These are phyloP conservation scores for Rhamnusium bicolor DNA, from an alignment of 2,888 invertebrate genomes.

Conservation along the genomic window DNA sequence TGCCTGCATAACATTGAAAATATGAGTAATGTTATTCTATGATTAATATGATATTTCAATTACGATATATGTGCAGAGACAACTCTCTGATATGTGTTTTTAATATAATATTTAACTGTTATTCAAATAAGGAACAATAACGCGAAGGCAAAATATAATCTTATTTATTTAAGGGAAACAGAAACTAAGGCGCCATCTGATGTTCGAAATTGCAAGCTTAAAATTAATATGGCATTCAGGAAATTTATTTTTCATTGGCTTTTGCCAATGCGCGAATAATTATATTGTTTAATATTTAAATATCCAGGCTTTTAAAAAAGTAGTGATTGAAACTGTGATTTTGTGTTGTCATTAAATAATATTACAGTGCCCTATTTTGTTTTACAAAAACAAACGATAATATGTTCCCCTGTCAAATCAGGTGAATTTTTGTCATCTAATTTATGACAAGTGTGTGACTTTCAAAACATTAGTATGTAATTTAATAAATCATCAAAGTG, in stretches of 20 bases:
- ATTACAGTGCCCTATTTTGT: slow-evolving; percentile 7
- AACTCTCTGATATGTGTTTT: too few relatives aligned
- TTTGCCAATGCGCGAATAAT: slow-evolving; percentile 51
- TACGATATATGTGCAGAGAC: too few relatives aligned
- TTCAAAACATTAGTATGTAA: slow-evolving; percentile 52
- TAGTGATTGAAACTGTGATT: slow-evolving; percentile 32
- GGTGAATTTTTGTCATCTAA: slow-evolving; percentile 71
- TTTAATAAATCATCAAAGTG: slow-evolving; percentile 41
- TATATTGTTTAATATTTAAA: slow-evolving; percentile 44
- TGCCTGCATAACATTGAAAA: too few relatives aligned
- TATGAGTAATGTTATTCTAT: too few relatives aligned
- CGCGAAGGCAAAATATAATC: too few relatives aligned
- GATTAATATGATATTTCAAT: too few relatives aligned
- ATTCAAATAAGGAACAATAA: too few relatives aligned
- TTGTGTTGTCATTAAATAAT: slow-evolving; percentile 31
- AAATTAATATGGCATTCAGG: slow-evolving; percentile 47
- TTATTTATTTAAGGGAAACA: background rate
- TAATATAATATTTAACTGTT: too few relatives aligned
- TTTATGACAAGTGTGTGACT: slow-evolving; percentile 68
- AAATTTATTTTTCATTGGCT: slow-evolving; percentile 49
- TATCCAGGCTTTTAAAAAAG: background rate
- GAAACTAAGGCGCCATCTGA: slow-evolving; percentile 53
- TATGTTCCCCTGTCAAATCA: slow-evolving; percentile 73
- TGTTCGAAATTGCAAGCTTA: slow-evolving; percentile 51
- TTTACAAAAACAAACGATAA: slow-evolving; percentile 62